phyloP scores from a whole-genome alignment of 2,113 vertebrate genomes.

The Callithrix jacchus region DNA sequence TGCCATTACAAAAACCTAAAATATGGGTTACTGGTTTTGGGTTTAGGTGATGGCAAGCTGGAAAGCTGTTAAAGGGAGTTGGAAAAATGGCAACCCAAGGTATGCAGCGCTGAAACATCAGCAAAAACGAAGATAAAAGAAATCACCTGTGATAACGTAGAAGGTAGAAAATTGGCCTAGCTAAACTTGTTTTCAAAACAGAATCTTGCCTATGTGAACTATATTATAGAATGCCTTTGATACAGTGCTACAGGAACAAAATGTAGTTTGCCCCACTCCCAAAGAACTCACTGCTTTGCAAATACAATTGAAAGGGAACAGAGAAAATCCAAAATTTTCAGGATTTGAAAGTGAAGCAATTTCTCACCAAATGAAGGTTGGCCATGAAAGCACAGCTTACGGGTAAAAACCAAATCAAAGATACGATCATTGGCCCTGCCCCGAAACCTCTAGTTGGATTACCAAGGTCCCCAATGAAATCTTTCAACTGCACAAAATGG shows the following conservation, averaged over 20 bases:
- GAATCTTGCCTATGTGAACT: neutral
- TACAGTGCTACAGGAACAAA: neutral
- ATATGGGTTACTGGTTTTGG: neutral
- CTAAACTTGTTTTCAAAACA: neutral
- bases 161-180: neutral
- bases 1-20: neutral
- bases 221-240: neutral
- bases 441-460: neutral
- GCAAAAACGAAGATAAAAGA: neutral
- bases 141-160: neutral
- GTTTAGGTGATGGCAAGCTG: neutral
- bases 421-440: accelerated
- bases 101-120: neutral
- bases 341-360: neutral
- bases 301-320: neutral
- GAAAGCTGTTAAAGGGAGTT: neutral
- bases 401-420: neutral
- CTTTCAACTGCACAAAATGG: neutral
- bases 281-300: neutral
- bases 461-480: neutral
- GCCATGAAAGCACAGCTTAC: neutral
- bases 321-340: neutral
- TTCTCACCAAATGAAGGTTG: neutral
- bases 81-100: neutral
- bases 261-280: accelerated